Base-by-base conservation (phyloP, 1,140 invertebrate genomes). In the Pachyrhynchus sulphureomaculatus region DNA sequence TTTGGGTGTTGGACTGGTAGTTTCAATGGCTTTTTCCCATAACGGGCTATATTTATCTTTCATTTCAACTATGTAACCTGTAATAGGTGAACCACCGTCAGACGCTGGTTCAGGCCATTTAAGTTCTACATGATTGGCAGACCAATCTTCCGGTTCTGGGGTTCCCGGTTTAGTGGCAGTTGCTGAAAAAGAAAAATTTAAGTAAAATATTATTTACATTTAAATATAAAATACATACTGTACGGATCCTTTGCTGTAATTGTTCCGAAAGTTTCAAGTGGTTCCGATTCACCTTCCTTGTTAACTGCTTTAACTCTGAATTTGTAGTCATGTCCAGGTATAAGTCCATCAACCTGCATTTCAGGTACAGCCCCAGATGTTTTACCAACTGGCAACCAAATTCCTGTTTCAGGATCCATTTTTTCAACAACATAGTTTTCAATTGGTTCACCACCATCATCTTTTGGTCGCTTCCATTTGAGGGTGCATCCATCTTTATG, bases 261-360 rank as follows among this genome's bases (percentile, higher is more conserved):
- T 15, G 93, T 87, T 52, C 90, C 88, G 66, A 92, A 84, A 12
- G 95, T 96, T 75, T 95, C 93, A 18, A 99, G 80, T n/a, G 95
- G 95, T 73, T 98, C 93, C 15, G 95, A 97, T 79, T 95, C 93
- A 33, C 96, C 96, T 80, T 98, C 93, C 68, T 93, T 94, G 76
- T 99, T 99, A 6, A 98, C 80, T 8, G 97, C 97, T 72, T 95
- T 96, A 1, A 99, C 96, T 56, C 96, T 84, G 87, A 99, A 99
- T 80, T 96, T 93, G 77, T 99, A 99, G 72, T 97, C 93, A 73
- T 98, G 92, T 55, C 95, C 96, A 57, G 94, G 90, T 58, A 90
- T 91, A 32, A 95, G 76, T 18, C 91, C 92, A 61, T 89, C 88
- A 0, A 96, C 92, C 76, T 91, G 89, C 83, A 93, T 88, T 76